Evolutionary conservation across 2,888 invertebrate genomes (phyloP), one percentile per base, ranked within the genome.

Genomic region (Fragum fragum): DNA sequence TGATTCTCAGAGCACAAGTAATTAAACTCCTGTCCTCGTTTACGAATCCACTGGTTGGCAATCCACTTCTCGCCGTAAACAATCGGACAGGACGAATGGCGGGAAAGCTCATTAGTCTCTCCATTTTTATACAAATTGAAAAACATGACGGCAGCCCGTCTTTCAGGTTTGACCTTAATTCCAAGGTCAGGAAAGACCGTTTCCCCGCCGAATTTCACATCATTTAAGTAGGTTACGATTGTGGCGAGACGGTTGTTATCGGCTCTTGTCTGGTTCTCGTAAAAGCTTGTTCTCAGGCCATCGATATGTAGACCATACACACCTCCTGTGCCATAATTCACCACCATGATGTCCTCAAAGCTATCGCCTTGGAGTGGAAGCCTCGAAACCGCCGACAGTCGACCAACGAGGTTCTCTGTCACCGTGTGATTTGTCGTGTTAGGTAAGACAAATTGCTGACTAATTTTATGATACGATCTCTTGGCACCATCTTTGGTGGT

Each of bases 131-230:
- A 76, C 61, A 76, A 32, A 28, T 76, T 76, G 29, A 70, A 57
- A 26, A 76, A 77, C 66, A 77, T 61, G 28, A 76, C 42, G 26
- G 71, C 71, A 21, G 42, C 32, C 1, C 57, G 57, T 32, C 53
- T 59, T 29, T 61, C 47, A 11, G 71, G 70, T 32, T 32, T 29
- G 2, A 69, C 69, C 21, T 21, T 26, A 0, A 76, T 53, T 14
- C 71, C 76, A 32, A 76, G 26, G 2, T 70, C 71, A 11, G 76
- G 70, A 71, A 76, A 76, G 32, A 76, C 70, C 18, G 71, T 71
- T 28, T 32, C 39, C 18, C 71, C 71, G 36, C 76, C 76, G 6
- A 21, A 16, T 42, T 42, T 52, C 1, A 53, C 70, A 26, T 76
- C 71, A 36, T 36, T 71, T 3, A 77, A 11, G 26, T 72, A 77